Evolutionary conservation across 2,113 vertebrate genomes (phyloP), one percentile per base, ranked within the genome.

Genomic region (Hymenochirus boettgeri): DNA sequence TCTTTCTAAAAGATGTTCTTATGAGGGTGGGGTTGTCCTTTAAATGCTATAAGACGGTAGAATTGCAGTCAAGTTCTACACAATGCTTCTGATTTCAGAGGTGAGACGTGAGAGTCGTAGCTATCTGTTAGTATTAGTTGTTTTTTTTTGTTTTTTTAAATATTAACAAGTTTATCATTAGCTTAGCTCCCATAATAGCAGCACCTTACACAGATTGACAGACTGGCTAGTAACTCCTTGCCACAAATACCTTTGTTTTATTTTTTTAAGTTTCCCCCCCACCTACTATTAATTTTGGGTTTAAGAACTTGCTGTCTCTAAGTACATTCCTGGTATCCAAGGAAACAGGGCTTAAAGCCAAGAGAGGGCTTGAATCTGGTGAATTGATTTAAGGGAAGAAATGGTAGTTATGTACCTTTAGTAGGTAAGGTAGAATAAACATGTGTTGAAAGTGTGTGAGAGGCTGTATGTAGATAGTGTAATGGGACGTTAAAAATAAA

Each of bases 301-400:
- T n/a, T 33, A n/a, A 17, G 56, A 31, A 37, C 27, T 7, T 35
- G 15, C 62, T 51, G 31, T 46, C 64, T 67, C 64, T 56, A 67
- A 59, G 64, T 8, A 42, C 64, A 67, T 67, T 67, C 64, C 64
- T 67, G 33, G 64, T 67, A 51, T 59, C 64, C 64, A 52, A 52
- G 64, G 64, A 56, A 48, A 59, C 45, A 27, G 8, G 64, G 46
- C 22, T 50, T 21, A 10, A 17, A 15, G 63, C 55, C 63, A 66
- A 39, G 63, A 18, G 13, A 18, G n/a, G 64, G 55, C 31, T 67
- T 57, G 42, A n/a, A n/a, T n/a, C n/a, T 51, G 56, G 64, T 67
- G 64, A 37, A 47, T 57, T 9, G 12, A 59, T 35, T n/a, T 27
- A 33, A n/a, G 23, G 7, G 33, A 15, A 46, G 55, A 13, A 27